Base-by-base conservation (phyloP, 2,888 invertebrate species). In the Abscondita cerata region DNA sequence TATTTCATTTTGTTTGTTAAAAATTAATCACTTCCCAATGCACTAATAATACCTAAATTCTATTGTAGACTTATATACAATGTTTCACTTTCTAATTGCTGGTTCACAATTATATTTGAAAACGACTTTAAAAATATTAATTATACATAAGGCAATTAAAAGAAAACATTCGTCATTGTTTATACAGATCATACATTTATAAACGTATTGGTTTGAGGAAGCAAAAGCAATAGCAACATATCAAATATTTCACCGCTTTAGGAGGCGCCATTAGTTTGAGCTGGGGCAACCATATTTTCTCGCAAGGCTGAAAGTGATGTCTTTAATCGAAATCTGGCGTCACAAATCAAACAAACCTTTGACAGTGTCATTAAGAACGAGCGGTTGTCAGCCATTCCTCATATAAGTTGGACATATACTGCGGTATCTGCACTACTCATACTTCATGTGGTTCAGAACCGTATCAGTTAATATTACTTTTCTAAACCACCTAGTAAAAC, bases 281-380 rank as follows among this genome's bases (percentile, higher is more conserved):
- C 59, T 57, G 62, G 56, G 59, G 57, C 72, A 72, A 77, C 78
- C 76, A 78, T 80, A 78, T 78, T 79, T 78, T 77, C 73, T 71
- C 74, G 73, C 73, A 74, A 75, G 75, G 75, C 80, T 79, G 79
- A 76, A 79, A 79, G 76, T 79, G 80, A 79, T 79, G 79, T 75
- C 78, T 78, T 79, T 79, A 80, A 79, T 79, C 79, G 79, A 78
- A 78, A 76, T 73, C 76, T 73, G 75, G 75, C 79, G 77, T 80
- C 80, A 80, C 80, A 80, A 80, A 80, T 80, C 80, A 80, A 78
- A 70, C 78, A 78, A 77, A 76, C 75, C 75, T 79, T 78, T 78
- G 79, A 79, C 79, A 78, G 77, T 77, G 78, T 78, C 79, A 78
- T 80, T 80, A 80, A 79, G 79, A 79, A 80, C 77, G 77, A 75